Conservation (phyloP, 2,797 vertebrate genomes). For the Tinamus major region DNA sequence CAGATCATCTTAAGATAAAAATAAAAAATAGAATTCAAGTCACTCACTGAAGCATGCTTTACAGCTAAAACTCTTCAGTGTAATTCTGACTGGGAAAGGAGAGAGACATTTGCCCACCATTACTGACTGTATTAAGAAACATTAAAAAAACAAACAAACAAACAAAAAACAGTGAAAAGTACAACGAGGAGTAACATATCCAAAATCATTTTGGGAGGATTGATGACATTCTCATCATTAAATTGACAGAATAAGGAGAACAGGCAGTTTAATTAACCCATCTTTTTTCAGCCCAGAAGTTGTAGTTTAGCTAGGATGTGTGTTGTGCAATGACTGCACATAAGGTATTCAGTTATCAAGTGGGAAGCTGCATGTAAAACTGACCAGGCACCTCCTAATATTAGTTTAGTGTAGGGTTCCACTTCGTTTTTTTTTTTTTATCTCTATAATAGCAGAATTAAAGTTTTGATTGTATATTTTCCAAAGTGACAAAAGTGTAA, state of each 20-base stretch:
- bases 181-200: constrained; percentile 49
- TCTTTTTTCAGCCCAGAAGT: constrained; percentile 43
- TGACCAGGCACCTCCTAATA: not conserved
- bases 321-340: not conserved
- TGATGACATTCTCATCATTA: not conserved
- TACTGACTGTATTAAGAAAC: constrained; percentile 38
- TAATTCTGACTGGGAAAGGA: not conserved
- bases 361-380: not conserved
- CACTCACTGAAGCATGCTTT: not conserved
- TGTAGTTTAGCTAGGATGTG: constrained; percentile 20
- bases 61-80: not conserved
- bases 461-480: not conserved
- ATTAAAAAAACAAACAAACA: not conserved
- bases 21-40: not conserved
- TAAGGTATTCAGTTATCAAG: not conserved
- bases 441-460: not conserved
- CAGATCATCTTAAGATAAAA: not conserved
- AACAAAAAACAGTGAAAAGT: constrained; percentile 3
- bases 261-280: constrained; percentile 44
- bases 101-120: constrained; percentile 34
- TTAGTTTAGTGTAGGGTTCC: not conserved
- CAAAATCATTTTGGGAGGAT: constrained; percentile 44
- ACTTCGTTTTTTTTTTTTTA: no score
- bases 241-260: not conserved
- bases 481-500: not conserved